Conservation (phyloP, 2,113 vertebrate species). For the Rousettus leschenaultii region DNA sequence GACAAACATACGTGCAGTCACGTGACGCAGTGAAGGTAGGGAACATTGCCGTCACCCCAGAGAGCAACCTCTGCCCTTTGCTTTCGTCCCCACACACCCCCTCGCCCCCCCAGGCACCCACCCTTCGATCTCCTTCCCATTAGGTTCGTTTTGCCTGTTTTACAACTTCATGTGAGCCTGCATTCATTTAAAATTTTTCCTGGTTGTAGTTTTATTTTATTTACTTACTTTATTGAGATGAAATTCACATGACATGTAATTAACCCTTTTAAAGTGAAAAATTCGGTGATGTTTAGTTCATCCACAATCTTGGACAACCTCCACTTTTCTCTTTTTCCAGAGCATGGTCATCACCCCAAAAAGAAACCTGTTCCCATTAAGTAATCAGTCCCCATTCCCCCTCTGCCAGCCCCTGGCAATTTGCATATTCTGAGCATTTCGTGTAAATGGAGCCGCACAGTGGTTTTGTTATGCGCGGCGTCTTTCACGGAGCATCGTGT, state of each 20-base stretch:
- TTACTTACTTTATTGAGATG: neutral
- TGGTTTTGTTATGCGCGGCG: neutral
- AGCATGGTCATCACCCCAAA: neutral
- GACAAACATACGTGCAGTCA: neutral
- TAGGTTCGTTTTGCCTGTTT: neutral
- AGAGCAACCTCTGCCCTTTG: neutral
- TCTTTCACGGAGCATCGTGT: neutral
- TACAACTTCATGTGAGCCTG: neutral
- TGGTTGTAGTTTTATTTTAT: neutral
- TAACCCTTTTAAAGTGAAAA: neutral
- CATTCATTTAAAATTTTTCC: neutral
- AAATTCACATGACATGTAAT: neutral
- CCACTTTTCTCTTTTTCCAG: neutral
- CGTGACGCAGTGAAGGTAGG: neutral
- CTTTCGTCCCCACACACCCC: neutral
- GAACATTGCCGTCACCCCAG: neutral
- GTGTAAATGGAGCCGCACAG: neutral
- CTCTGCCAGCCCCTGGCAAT: neutral
- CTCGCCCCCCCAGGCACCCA: no score
- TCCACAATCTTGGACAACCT: accelerated
- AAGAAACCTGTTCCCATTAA: neutral
- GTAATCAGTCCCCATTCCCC: neutral
- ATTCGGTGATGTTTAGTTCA: neutral
- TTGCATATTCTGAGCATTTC: no score
- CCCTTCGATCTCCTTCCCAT: neutral